phyloP scores from a whole-genome alignment of 2,113 vertebrate genomes.

The Pristiophorus japonicus region DNA sequence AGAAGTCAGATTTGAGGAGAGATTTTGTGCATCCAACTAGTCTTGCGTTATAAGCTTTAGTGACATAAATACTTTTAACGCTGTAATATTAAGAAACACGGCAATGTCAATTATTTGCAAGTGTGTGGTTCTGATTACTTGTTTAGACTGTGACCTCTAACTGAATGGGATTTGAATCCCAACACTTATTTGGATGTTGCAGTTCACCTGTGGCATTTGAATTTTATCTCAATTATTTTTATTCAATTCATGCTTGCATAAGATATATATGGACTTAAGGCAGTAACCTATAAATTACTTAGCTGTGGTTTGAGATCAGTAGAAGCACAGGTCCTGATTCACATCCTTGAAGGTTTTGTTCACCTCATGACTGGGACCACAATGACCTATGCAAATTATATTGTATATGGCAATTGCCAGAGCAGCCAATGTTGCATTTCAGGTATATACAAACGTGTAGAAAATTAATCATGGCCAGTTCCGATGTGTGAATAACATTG shows the following conservation, averaged over 20 bases:
- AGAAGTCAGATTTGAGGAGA: background rate
- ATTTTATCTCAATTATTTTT: too few species aligned
- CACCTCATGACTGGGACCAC: background rate
- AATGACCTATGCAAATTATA: background rate
- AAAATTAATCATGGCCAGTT: background rate
- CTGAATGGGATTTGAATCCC: background rate
- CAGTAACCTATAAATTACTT: too few species aligned
- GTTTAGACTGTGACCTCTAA: too few species aligned
- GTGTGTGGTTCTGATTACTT: background rate
- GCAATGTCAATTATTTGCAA: background rate
- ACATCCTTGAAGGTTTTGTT: background rate
- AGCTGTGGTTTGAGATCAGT: too few species aligned
- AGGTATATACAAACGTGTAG: background rate
- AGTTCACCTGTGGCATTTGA: background rate
- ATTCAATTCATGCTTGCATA: too few species aligned
- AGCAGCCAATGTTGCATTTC: background rate
- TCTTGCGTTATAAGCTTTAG: background rate
- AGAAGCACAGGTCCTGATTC: too few species aligned
- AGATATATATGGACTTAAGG: too few species aligned
- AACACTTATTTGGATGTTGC: background rate
- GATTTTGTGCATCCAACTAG: background rate
- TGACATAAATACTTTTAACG: background rate
- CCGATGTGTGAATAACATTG: background rate
- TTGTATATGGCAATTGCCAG: background rate
- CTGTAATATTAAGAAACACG: background rate